Base-by-base conservation (phyloP, 2,888 invertebrate species). In the Nemurella pictetii region DNA sequence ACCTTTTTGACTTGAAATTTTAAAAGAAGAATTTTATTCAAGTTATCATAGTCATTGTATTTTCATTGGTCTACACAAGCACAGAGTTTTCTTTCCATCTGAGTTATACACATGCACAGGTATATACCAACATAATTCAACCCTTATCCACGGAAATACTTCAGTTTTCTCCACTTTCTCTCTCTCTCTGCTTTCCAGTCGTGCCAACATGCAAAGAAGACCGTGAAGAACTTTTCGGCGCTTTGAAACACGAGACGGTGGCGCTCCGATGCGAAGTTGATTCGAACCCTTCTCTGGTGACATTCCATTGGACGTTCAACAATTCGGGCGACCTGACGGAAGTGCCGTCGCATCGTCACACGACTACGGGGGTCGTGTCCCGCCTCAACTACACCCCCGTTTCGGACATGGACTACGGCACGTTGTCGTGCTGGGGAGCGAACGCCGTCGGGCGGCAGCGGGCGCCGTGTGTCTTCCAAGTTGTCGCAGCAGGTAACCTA, bases 291-390 rank as follows among this genome's bases (percentile, higher is more conserved):
- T 94, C 96, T 9, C 93, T 95, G 85, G 94, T 95, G 88, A 94
- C 95, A 89, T 97, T 97, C 91, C 95, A 96, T 89, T 97, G 97
- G 97, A 96, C 96, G 87, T 97, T 97, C 92, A 97, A 97, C 92
- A 96, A 96, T 90, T 96, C 96, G 86, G 96, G 96, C 26, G 96
- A 96, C 89, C 95, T 96, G 91, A 94, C 95, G 83, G 95, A 96
- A 90, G 92, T 96, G 87, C 94, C 96, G 85, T 90, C 92, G 85
- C 93, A 94, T 84, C 93, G 94, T 88, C 94, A 93, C 90, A 94
- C 92, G 87, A 94, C 92, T 87, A 92, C 94, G 86, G 94, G 95
- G 0, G 93, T 94, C 87, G 93, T 93, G 2, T 95, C 95, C 84
- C 93, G 94, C 35, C 92, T 97, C 85, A 96, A 96, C 91, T 97